These are phyloP conservation scores for Labroides dimidiatus DNA, from an alignment of 2,797 vertebrate genomes.

Conservation along the genomic window DNA sequence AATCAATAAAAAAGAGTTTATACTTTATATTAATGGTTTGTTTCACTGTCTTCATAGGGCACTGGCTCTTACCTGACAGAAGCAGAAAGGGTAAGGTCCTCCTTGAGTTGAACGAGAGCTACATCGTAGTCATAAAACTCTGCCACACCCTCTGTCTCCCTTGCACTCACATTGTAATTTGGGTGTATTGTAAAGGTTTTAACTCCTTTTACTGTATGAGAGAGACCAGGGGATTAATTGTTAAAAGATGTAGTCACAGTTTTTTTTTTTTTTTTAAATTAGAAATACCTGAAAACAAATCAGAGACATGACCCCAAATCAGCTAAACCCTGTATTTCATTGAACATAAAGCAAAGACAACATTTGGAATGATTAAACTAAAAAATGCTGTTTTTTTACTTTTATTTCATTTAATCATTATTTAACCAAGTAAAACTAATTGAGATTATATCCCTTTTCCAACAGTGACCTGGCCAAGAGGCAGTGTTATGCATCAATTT, in stretches of 20 bases:
- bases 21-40: not conserved
- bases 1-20: not conserved
- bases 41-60: not conserved
- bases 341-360: too few species aligned
- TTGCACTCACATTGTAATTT: constrained; percentile 19
- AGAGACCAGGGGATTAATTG: not conserved
- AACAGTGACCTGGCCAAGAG: too few species aligned
- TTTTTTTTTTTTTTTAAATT: not conserved
- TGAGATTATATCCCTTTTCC: too few species aligned
- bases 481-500: too few species aligned
- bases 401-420: too few species aligned
- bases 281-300: not conserved
- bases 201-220: constrained; percentile 50
- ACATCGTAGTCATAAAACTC: constrained; percentile 79
- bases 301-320: too few species aligned
- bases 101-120: constrained; percentile 64
- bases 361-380: too few species aligned
- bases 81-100: constrained; percentile 11
- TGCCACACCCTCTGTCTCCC: not conserved
- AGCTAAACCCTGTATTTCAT: too few species aligned
- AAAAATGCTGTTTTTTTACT: too few species aligned
- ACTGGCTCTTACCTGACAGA: constrained; percentile 29
- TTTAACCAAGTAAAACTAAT: too few species aligned
- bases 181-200: constrained; percentile 11
- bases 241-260: not conserved